Evolutionary conservation across 2,113 vertebrate species (phyloP).

Genomic region (Gymnorhina tibicen): DNA sequence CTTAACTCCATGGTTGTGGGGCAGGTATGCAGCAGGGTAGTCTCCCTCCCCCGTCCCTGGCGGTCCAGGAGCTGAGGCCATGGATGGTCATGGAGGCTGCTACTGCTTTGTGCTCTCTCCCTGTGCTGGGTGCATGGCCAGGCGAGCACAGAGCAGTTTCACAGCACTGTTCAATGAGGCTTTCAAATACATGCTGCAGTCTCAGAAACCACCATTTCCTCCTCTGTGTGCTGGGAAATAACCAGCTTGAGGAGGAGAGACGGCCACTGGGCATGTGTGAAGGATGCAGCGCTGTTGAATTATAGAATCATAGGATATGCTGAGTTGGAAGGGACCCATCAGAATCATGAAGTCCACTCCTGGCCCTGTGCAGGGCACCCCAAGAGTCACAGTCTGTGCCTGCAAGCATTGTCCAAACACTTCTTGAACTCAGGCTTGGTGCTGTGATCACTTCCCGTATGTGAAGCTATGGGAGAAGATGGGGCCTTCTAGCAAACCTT

Average conservation of each 20-base stretch:
- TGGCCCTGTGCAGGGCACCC: background rate
- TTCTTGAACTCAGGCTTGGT: background rate
- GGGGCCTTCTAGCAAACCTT: background rate
- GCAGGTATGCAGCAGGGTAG: no score
- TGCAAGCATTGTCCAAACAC: background rate
- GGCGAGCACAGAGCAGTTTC: fast-evolving
- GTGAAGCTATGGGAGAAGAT: background rate
- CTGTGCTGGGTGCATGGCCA: fast-evolving
- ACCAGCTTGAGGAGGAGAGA: background rate
- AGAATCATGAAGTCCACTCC: background rate
- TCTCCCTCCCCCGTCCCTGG: background rate
- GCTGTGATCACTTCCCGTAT: background rate
- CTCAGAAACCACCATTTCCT: background rate
- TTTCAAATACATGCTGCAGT: background rate
- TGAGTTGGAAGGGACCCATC: background rate
- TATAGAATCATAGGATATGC: background rate
- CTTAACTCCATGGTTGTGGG: background rate
- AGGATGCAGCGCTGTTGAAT: background rate
- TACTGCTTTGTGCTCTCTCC: background rate
- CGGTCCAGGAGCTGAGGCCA: background rate
- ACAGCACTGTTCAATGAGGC: background rate
- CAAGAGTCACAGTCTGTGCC: background rate
- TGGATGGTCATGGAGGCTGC: background rate
- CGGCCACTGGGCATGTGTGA: background rate
- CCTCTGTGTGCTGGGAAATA: background rate